These are phyloP conservation scores for Toxotes jaculatrix DNA, from an alignment of 2,113 vertebrate genomes.

Conservation along the genomic window DNA sequence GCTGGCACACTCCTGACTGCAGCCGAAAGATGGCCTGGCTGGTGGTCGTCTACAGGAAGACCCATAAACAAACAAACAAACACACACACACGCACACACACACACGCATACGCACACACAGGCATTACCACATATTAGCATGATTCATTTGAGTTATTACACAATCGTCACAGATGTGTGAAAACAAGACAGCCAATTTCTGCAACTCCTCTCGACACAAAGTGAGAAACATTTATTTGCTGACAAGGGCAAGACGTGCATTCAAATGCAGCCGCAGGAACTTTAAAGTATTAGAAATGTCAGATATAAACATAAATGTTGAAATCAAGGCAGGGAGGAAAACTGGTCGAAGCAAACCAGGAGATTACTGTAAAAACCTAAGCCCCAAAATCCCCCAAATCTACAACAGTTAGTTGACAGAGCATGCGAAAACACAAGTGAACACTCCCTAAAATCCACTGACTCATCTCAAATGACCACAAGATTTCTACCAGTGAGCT, in stretches of 20 bases:
- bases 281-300: neutral
- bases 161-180: conserved; percentile 48
- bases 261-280: conserved; percentile 24
- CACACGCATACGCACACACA: neutral
- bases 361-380: conserved; percentile 23
- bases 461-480: conserved; percentile 56
- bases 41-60: conserved; percentile 90
- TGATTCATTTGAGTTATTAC: conserved; percentile 51
- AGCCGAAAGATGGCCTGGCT: conserved; percentile 95
- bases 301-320: conserved; percentile 44
- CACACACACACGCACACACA: conserved; percentile 1
- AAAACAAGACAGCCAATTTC: conserved; percentile 39
- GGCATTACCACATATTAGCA: conserved; percentile 12
- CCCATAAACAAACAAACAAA: conserved; percentile 27
- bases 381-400: conserved; percentile 20
- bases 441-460: conserved; percentile 20
- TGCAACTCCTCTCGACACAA: neutral
- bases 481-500: conserved; percentile 32
- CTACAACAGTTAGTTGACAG: conserved; percentile 21
- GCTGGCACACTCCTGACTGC: conserved; percentile 94
- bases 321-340: conserved; percentile 25
- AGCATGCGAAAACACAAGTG: conserved; percentile 3
- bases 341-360: conserved; percentile 24
- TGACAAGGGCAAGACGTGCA: conserved; percentile 6
- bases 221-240: conserved; percentile 39